Percentiles rank a stretch among this genome's conserved stretches.
Conservation (phyloP, 1,140 invertebrate genomes). For the Sweltsa coloradensis region DNA sequence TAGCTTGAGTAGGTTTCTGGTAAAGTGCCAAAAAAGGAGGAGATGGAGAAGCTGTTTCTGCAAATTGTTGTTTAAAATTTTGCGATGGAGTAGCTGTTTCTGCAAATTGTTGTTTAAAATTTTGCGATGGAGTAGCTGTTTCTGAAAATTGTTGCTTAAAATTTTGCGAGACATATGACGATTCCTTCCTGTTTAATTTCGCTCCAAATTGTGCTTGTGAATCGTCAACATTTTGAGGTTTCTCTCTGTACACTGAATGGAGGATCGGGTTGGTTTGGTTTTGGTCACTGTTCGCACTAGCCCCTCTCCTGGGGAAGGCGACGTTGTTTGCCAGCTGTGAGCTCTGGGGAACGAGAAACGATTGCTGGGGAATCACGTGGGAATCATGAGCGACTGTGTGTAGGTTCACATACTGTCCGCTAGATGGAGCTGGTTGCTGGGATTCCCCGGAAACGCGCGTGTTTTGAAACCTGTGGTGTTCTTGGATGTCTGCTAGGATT, state of each 20-base stretch:
- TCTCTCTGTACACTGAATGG: too few species aligned
- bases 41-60: not conserved
- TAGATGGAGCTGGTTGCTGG: not conserved
- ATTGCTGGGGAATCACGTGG: too few species aligned
- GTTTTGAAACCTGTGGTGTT: conserved; percentile 2
- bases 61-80: not conserved
- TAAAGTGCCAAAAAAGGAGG: not conserved
- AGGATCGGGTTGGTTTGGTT: too few species aligned
- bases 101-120: not conserved
- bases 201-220: too few species aligned
- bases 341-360: not conserved
- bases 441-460: not conserved
- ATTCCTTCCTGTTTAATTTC: too few species aligned
- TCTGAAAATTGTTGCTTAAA: not conserved
- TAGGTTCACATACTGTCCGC: too few species aligned
- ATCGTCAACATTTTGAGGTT: too few species aligned
- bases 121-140: not conserved
- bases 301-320: not conserved
- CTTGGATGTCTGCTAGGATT: conserved; percentile 6
- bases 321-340: not conserved
- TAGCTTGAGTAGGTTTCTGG: not conserved
- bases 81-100: not conserved
- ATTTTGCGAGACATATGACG: too few species aligned
- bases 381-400: too few species aligned
- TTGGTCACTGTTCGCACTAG: too few species aligned